Base-by-base conservation (phyloP, 2,888 invertebrate genomes). In the Hirtodrosophila alboralis region DNA sequence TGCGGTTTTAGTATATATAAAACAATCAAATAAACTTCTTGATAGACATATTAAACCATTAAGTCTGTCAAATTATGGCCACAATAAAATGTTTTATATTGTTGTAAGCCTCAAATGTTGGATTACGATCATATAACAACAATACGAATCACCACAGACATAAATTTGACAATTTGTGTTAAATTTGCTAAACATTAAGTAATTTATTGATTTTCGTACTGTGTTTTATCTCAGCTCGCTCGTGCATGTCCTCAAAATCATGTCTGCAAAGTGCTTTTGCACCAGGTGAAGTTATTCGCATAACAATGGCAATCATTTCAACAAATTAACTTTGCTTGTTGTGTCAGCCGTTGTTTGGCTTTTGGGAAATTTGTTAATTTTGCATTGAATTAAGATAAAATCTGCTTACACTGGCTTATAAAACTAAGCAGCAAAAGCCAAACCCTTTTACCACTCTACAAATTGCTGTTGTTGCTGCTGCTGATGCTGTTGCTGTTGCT, bases 321-420 rank as follows among this genome's bases (percentile, higher is more conserved):
- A 57, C 68, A 79, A 85, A 85, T 83, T 85, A 71, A 85, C 71
- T 83, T 81, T 68, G 53, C 56, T 51, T 71, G 79, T 73, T 83
- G 64, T 79, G 66, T 73, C 80, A 83, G 73, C 59, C 65, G 71
- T 48, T 78, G 79, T 85, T 75, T 83, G 65, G 63, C 65, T 59
- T 52, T 72, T 54, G 68, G 59, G 74, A 79, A 86, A 86, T 87
- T 84, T 87, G 84, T 83, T 87, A 88, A 88, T 88, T 88, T 78
- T 75, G 67, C 77, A 71, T 73, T 77, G 81, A 87, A 83, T 87
- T 85, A 83, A 83, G 85, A 85, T 83, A 59, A 81, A 86, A 87
- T 86, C 86, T 78, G 75, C 86, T 84, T 86, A 87, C 87, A 87
- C 63, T 64, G 80, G 74, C 86, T 87, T 86, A 85, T 65, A 64